Conservation (phyloP, 2,888 invertebrate species). For the Boloria selene region DNA sequence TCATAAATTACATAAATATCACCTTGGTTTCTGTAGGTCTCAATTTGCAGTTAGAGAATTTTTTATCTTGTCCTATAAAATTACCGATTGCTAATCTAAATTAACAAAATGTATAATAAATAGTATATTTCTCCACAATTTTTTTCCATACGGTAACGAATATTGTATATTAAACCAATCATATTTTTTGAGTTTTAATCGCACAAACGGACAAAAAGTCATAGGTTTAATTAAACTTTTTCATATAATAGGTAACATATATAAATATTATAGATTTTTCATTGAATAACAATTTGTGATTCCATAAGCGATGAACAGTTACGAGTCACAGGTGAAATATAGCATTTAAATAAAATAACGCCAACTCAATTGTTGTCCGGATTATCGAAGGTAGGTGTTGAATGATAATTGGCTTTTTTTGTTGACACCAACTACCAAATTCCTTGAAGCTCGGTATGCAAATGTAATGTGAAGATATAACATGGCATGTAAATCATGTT, state of each 20-base stretch:
- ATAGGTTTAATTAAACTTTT: background rate
- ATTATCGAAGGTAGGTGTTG: slow-evolving; percentile 30
- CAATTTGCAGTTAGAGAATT: no score
- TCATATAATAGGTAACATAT: background rate
- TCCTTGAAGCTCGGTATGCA: slow-evolving; percentile 36
- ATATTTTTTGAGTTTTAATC: no score
- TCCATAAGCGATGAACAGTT: background rate
- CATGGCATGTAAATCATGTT: slow-evolving; percentile 9
- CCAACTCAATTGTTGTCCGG: slow-evolving; percentile 32
- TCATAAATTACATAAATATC: no score
- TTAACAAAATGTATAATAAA: no score
- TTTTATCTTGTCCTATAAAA: no score
- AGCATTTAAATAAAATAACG: slow-evolving; percentile 33
- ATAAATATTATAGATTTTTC: background rate
- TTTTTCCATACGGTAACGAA: no score
- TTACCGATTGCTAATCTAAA: no score
- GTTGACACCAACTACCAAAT: slow-evolving; percentile 25
- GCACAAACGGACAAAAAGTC: no score
- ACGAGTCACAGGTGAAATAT: slow-evolving; percentile 17
- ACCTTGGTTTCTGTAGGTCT: no score
- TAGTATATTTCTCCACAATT: no score
- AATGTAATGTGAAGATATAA: slow-evolving; percentile 21
- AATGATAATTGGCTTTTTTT: slow-evolving; percentile 37
- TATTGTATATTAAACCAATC: no score
- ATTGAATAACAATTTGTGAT: slow-evolving; percentile 1